A percentile compares a stretch with the other conserved stretches of the same genome.
Evolutionary conservation across 2,113 vertebrate genomes (phyloP).

Genomic region (Ranitomeya variabilis): DNA sequence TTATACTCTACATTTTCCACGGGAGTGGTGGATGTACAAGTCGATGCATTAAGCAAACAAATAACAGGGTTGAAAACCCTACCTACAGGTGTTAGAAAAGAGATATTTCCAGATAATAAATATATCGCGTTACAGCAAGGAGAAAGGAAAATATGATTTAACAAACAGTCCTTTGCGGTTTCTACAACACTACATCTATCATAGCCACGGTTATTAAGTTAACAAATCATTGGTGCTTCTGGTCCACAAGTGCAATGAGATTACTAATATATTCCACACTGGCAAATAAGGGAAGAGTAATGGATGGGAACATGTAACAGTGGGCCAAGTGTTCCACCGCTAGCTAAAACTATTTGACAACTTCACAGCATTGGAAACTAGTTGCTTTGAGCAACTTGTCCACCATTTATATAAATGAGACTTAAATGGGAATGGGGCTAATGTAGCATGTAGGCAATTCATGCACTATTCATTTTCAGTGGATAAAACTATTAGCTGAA

Average conservation of each 20-base stretch:
- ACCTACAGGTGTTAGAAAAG: slow-evolving; percentile 48
- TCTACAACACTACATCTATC: slow-evolving; percentile 8
- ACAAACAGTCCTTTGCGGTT: neutral
- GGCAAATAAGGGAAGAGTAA: neutral
- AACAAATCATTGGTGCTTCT: slow-evolving; percentile 20
- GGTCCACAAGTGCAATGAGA: slow-evolving; percentile 5
- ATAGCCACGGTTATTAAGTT: slow-evolving; percentile 3
- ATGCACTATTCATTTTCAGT: neutral
- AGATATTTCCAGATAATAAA: slow-evolving; percentile 46
- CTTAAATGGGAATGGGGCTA: neutral
- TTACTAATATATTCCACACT: neutral
- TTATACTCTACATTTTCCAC: neutral
- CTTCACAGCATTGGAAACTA: neutral
- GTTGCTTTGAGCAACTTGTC: neutral
- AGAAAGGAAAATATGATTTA: slow-evolving; percentile 44
- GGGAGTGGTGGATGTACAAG: slow-evolving; percentile 30
- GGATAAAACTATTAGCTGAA: neutral
- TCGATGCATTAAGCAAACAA: slow-evolving; percentile 46
- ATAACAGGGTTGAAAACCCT: slow-evolving; percentile 40
- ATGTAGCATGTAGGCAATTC: neutral
- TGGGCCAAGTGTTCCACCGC: neutral
- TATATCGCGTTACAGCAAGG: slow-evolving; percentile 17
- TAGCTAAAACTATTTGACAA: neutral
- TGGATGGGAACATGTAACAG: neutral
- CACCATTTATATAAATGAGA: neutral